Conservation (phyloP, 2,888 invertebrate species). For the Capitulum mitella region DNA sequence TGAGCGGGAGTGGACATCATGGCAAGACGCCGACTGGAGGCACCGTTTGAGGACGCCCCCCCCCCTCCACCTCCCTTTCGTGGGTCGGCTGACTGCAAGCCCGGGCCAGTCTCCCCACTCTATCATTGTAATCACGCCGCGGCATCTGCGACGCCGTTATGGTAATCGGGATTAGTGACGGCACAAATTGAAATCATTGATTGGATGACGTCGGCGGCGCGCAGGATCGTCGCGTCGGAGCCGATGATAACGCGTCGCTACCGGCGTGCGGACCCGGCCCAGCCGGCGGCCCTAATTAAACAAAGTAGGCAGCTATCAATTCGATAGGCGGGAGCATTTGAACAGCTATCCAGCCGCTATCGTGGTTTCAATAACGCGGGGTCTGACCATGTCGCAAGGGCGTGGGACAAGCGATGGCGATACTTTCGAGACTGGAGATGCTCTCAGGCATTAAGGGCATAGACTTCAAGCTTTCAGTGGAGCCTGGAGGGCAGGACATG, state of each 20-base stretch:
- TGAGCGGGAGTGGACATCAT: no score
- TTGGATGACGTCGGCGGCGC: not conserved
- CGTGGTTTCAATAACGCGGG: not conserved
- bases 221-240: not conserved
- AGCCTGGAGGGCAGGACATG: no score
- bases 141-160: not conserved
- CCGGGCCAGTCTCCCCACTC: not conserved
- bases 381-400: not conserved
- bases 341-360: not conserved
- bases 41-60: no score
- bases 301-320: not conserved
- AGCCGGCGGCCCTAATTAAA: not conserved
- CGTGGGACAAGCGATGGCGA: no score
- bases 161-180: slow-evolving; percentile 7
- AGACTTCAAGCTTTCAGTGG: no score
- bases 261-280: not conserved
- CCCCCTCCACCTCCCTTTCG: no score
- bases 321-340: not conserved
- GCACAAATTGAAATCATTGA: slow-evolving; percentile 1
- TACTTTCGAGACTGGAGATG: no score
- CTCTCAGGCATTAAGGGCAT: no score
- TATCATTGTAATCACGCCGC: not conserved
- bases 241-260: not conserved
- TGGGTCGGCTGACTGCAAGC: no score
- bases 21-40: no score